phyloP scores from a whole-genome alignment of 2,888 invertebrate genomes.

The Phragmatobia fuliginosa region DNA sequence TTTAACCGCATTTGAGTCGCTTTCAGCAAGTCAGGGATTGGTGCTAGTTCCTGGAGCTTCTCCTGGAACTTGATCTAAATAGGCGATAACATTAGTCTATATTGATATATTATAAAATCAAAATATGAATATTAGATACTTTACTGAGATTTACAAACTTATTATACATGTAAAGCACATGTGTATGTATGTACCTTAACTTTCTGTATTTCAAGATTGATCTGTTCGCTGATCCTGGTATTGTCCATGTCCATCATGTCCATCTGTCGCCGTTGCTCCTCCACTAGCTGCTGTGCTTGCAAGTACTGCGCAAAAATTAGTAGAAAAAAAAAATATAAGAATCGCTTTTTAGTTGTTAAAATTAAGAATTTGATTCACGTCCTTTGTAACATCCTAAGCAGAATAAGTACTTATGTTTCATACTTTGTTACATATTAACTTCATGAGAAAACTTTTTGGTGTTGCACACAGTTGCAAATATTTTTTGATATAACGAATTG shows the following conservation, averaged over 20 bases:
- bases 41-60: constrained; percentile 89
- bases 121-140: background rate
- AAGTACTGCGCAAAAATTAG: constrained; percentile 76
- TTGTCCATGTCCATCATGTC: constrained; percentile 91
- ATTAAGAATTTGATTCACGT: background rate
- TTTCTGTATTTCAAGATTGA: constrained; percentile 89
- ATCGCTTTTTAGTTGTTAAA: too few species aligned
- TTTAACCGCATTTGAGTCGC: constrained; percentile 89
- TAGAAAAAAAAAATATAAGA: too few species aligned
- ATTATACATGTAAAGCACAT: too few species aligned
- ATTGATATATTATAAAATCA: background rate
- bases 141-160: too few species aligned
- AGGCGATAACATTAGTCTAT: background rate
- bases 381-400: too few species aligned
- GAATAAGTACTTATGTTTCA: too few species aligned
- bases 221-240: constrained; percentile 90
- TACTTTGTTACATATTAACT: too few species aligned
- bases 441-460: too few species aligned
- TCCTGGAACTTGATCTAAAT: constrained; percentile 89
- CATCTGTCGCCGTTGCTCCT: constrained; percentile 90
- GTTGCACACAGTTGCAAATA: too few species aligned
- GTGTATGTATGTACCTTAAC: too few species aligned
- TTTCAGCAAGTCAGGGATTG: constrained; percentile 89
- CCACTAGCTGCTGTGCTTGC: constrained; percentile 90
- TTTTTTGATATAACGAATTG: too few species aligned